Base-by-base conservation (phyloP, 53 echinoderm and acorn worm genomes). In the Paelopatides confundens region DNA sequence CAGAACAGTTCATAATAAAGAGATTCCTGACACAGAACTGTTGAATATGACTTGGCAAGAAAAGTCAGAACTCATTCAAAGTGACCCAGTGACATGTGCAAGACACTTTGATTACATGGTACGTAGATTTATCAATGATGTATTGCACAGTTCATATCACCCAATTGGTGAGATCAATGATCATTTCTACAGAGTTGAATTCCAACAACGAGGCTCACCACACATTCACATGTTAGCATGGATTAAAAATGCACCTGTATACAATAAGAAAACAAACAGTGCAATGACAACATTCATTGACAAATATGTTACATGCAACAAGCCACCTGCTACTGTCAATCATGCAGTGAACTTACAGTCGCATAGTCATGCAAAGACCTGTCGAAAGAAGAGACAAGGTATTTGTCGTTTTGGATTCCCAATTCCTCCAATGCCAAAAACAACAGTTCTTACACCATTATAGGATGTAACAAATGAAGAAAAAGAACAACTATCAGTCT, bases 131-230 rank as follows among this genome's bases (percentile, higher is more conserved):
- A 18, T 89, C 3, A 71, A 87, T 54, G 38, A 74, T 74, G 12
- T 87, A 14, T 14, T 87, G 58, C 27, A 87, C 36, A 87, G 87
- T 38, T 71, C 71, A 5, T 66, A 65, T 65, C 71, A 53, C 76
- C 76, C 87, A 74, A 87, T 87, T 87, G 87, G 87, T 24, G 74
- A 87, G 4, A 58, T 87, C 62, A 58, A 31, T 40, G 87, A 87
- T 49, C 67, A 71, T 36, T 87, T 87, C 48, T 71, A 74, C 62
- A 71, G 76, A 34, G 63, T 87, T 23, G 69, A 85, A 38, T 88
- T 88, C 39, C 88, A 88, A 88, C 88, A 88, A 53, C 31, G 88
- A 66, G 88, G 89, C 9, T 82, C 89, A 13, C 82, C 89, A 65
- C 82, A 88, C 62, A 69, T 69, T 49, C 69, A 85, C 65, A 85